These are phyloP conservation scores for Tarsius wallacei DNA, from an alignment of 2,797 vertebrate species.

Conservation along the genomic window DNA sequence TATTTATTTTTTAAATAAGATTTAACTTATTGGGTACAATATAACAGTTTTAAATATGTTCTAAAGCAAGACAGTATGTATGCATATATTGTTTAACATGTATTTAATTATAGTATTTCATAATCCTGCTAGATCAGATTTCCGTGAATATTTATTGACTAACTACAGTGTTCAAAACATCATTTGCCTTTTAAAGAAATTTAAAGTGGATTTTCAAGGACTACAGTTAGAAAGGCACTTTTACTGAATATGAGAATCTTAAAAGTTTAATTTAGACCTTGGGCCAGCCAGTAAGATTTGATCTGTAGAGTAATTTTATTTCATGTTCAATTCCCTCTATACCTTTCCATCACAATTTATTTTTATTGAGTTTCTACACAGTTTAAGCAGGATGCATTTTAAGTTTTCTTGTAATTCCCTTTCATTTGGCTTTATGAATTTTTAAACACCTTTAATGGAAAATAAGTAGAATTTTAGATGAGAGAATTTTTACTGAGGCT, in stretches of 20 bases:
- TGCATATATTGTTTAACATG: not conserved
- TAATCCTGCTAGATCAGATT: not conserved
- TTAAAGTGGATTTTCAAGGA: not conserved
- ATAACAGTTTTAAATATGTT: no score
- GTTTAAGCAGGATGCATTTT: not conserved
- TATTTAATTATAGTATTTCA: not conserved
- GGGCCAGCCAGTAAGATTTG: conserved; percentile 1
- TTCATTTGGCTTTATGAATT: conserved; percentile 35
- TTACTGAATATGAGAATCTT: not conserved
- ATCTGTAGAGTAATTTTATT: not conserved
- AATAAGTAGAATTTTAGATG: not conserved
- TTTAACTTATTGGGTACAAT: conserved; percentile 58
- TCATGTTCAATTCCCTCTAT: not conserved
- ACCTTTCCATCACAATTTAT: not conserved
- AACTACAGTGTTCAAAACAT: not conserved
- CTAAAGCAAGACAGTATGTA: not conserved
- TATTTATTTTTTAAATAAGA: not conserved
- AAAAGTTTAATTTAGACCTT: not conserved
- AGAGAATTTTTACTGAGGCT: not conserved
- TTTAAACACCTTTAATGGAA: not conserved
- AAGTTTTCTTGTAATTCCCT: not conserved
- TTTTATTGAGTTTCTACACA: not conserved
- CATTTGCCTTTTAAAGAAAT: not conserved
- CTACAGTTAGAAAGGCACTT: not conserved
- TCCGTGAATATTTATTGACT: not conserved